Percentiles rank a stretch among this genome's conserved stretches.
Conservation (phyloP, 2,113 vertebrate species). For the Lagenorhynchus albirostris region DNA sequence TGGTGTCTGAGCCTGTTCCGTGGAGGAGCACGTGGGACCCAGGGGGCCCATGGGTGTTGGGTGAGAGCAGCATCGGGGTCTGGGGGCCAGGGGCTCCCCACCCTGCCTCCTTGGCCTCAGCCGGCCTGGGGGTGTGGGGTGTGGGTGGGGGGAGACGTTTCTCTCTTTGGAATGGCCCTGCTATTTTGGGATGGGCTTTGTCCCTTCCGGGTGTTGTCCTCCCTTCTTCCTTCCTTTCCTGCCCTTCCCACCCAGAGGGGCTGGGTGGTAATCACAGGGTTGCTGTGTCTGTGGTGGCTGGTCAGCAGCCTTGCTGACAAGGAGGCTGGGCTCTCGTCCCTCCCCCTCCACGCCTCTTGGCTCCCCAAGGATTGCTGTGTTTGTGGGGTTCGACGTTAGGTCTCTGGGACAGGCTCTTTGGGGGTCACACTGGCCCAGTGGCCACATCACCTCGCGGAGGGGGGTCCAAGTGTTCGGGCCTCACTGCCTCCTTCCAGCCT, state of each 20-base stretch:
- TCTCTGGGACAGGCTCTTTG: neutral
- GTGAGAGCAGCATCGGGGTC: neutral
- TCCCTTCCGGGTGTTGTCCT: conserved; percentile 13
- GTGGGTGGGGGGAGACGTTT: fast-evolving
- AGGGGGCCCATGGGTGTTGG: neutral
- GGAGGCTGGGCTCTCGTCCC: neutral
- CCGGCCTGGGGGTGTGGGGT: neutral
- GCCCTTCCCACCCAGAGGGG: neutral
- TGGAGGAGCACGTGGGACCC: no score
- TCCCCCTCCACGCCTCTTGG: neutral
- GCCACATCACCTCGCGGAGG: fast-evolving
- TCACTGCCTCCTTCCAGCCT: neutral
- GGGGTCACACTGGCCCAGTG: neutral
- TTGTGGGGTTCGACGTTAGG: neutral
- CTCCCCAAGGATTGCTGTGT: neutral
- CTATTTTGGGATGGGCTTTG: conserved; percentile 12
- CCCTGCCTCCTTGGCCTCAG: neutral
- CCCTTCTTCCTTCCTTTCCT: conserved; percentile 44
- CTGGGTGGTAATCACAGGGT: conserved; percentile 34
- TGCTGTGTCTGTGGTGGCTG: neutral
- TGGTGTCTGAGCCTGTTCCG: neutral
- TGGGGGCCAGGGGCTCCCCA: fast-evolving
- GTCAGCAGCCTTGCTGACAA: neutral
- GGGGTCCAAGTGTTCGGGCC: neutral
- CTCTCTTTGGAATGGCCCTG: neutral